A percentile compares a stretch with the other conserved stretches of the same genome.
These are phyloP conservation scores for Sebastes dallii DNA, from an alignment of 2,797 vertebrate genomes.

Conservation along the genomic window DNA sequence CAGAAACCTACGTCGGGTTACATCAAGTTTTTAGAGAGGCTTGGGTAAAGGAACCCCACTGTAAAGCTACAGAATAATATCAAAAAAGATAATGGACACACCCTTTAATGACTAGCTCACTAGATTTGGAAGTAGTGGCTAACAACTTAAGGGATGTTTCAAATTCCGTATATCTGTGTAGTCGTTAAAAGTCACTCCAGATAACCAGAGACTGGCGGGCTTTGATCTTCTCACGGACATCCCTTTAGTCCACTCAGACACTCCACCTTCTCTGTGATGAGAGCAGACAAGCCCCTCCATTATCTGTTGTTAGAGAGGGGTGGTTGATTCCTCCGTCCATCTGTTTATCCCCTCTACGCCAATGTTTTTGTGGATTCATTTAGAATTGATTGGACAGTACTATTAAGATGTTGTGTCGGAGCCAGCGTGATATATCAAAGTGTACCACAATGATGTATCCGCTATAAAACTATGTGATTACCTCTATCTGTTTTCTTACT, in stretches of 20 bases:
- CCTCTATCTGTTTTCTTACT: not conserved
- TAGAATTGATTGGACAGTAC: not conserved
- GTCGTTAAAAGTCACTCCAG: not conserved
- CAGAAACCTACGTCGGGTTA: not conserved
- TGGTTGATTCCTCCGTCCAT: conserved; percentile 6
- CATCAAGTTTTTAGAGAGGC: not conserved
- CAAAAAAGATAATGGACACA: no score
- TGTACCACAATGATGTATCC: not conserved
- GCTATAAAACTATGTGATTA: not conserved
- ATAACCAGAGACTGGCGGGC: not conserved
- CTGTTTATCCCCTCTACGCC: conserved; percentile 8
- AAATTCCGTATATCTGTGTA: not conserved
- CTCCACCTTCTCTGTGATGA: not conserved
- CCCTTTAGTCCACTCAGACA: conserved; percentile 20
- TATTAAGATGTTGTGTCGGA: not conserved
- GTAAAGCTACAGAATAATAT: not conserved
- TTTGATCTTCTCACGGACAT: conserved; percentile 16
- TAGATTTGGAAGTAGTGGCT: not conserved
- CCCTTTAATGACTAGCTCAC: not conserved
- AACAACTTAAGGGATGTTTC: not conserved
- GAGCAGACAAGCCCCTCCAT: conserved; percentile 2
- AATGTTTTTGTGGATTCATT: conserved; percentile 10
- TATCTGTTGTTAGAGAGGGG: conserved; percentile 9
- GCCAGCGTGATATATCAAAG: not conserved
- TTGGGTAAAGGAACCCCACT: no score